phyloP scores from a whole-genome alignment of 2,113 vertebrate species.

The Ondatra zibethicus region DNA sequence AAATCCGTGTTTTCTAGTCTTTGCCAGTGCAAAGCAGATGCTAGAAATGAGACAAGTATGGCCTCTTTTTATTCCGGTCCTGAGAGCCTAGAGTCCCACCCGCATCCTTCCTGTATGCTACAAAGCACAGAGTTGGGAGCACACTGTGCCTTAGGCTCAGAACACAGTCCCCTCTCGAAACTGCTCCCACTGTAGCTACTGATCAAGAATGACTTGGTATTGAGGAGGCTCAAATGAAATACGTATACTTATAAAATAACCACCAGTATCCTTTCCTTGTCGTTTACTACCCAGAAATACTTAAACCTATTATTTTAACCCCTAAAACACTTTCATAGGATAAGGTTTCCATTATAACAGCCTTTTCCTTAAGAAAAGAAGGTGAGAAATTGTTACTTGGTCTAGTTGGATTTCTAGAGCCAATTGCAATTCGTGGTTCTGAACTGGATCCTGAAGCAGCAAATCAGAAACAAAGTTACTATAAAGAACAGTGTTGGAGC shows the following conservation, averaged over 20 bases:
- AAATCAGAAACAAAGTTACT: background rate
- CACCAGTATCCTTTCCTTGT: background rate
- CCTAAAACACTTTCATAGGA: background rate
- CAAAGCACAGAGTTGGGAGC: background rate
- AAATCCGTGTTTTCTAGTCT: background rate
- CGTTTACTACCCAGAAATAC: background rate
- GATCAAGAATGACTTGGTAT: background rate
- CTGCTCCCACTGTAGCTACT: background rate
- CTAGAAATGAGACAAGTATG: background rate
- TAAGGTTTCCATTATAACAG: background rate
- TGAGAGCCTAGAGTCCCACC: background rate
- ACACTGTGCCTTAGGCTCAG: background rate
- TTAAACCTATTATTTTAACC: background rate
- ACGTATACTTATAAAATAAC: background rate
- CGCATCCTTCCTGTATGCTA: background rate
- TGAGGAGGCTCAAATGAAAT: background rate
- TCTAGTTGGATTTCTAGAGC: conserved; percentile 43
- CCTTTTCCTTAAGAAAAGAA: conserved; percentile 7
- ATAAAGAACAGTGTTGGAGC: background rate
- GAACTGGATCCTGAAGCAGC: background rate
- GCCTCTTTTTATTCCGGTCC: background rate
- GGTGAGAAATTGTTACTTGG: background rate
- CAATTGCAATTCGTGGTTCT: background rate
- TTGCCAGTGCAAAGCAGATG: background rate
- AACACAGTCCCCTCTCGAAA: background rate